phyloP scores from a whole-genome alignment of 2,113 vertebrate genomes.

The Prionailurus bengalensis region DNA sequence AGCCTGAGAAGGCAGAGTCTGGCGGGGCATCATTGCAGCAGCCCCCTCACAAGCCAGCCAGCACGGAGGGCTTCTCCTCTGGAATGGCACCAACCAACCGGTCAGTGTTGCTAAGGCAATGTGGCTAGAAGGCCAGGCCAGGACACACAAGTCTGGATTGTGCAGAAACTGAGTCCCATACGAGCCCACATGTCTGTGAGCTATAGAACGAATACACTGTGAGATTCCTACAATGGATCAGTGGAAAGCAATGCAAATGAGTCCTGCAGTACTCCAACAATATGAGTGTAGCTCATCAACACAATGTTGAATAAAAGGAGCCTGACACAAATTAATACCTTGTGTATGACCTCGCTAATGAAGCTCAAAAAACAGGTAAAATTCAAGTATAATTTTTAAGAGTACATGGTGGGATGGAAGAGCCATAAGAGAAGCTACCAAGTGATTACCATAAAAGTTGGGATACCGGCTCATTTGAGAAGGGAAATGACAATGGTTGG shows the following conservation, averaged over 20 bases:
- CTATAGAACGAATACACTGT: not conserved
- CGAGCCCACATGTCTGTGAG: not conserved
- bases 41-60: not conserved
- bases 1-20: not conserved
- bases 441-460: not conserved
- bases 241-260: not conserved
- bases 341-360: not conserved
- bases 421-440: not conserved
- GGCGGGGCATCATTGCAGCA: too few relatives aligned
- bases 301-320: not conserved
- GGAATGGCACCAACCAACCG: not conserved
- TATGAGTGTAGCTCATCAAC: not conserved
- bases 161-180: not conserved
- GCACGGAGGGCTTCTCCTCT: not conserved
- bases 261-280: not conserved
- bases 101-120: not conserved
- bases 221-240: not conserved
- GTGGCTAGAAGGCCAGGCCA: not conserved
- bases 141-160: not conserved
- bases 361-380: not conserved
- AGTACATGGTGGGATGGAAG: not conserved
- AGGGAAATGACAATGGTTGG: not conserved
- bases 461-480: not conserved
- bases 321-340: not conserved
- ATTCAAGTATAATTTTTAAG: not conserved